A percentile compares a stretch with the other conserved stretches of the same genome.
phyloP scores from a whole-genome alignment of 2,113 vertebrate species.

The Catharus minimus region DNA sequence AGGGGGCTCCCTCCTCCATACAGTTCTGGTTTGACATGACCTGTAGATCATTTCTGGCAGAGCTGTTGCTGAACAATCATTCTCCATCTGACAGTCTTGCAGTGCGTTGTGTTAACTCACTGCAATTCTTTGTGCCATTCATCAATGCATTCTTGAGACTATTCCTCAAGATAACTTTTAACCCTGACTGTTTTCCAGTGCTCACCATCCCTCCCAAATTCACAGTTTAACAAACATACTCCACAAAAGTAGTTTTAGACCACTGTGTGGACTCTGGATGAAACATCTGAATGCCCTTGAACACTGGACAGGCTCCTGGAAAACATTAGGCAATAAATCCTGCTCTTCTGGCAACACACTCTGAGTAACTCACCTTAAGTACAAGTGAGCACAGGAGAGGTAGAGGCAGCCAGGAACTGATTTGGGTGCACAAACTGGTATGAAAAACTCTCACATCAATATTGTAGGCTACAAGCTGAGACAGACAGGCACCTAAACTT shows the following conservation, averaged over 20 bases:
- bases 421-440: neutral
- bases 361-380: neutral
- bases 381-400: neutral
- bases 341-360: neutral
- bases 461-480: neutral
- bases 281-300: neutral
- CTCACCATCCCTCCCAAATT: neutral
- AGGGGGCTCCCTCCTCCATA: rapidly evolving
- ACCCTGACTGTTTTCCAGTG: neutral
- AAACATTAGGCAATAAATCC: neutral
- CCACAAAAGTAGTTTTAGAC: rapidly evolving
- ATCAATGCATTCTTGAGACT: neutral
- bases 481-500: neutral
- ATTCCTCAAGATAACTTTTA: neutral
- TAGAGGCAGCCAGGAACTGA: neutral
- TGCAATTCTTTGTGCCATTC: neutral
- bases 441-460: neutral
- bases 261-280: neutral
- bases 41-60: neutral
- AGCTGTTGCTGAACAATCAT: neutral
- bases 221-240: neutral
- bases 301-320: neutral
- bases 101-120: neutral
- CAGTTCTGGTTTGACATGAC: neutral
- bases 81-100: neutral